Evolutionary conservation across 2,797 vertebrate genomes (phyloP).

Genomic region (Lemur catta): DNA sequence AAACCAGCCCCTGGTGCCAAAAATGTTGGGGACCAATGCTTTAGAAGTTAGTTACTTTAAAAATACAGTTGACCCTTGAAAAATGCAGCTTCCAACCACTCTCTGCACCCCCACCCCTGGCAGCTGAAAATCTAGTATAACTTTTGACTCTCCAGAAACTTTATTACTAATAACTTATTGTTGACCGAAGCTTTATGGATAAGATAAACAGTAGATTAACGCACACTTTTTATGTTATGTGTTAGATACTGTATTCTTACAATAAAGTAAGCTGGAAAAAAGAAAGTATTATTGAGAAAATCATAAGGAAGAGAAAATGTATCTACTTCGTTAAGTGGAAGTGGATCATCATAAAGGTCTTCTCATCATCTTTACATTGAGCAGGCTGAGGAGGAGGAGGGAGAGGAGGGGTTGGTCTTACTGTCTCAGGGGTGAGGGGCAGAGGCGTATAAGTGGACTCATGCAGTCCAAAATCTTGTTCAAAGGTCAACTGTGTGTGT

Average conservation of each 20-base stretch:
- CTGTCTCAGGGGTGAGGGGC: neutral
- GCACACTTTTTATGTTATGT: neutral
- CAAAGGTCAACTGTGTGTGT: neutral
- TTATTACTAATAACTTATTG: neutral
- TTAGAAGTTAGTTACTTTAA: neutral
- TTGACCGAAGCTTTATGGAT: neutral
- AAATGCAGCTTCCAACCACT: neutral
- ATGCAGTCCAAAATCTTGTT: neutral
- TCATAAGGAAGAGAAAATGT: neutral
- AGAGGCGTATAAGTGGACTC: neutral
- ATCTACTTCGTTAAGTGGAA: neutral
- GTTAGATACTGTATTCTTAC: neutral
- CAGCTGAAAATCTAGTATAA: neutral
- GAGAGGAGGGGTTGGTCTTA: neutral
- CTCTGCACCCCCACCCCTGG: fast-evolving
- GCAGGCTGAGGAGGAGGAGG: neutral
- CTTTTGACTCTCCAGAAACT: neutral
- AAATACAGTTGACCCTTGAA: neutral
- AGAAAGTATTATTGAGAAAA: neutral
- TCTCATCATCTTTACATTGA: neutral
- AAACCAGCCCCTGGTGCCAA: no score
- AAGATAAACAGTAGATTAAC: neutral
- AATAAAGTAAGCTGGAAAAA: neutral
- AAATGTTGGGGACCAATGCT: no score
- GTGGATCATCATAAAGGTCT: neutral